A percentile compares a stretch with the other conserved stretches of the same genome.
phyloP scores from a whole-genome alignment of 2,797 vertebrate species.

The Decapterus maruadsi region DNA sequence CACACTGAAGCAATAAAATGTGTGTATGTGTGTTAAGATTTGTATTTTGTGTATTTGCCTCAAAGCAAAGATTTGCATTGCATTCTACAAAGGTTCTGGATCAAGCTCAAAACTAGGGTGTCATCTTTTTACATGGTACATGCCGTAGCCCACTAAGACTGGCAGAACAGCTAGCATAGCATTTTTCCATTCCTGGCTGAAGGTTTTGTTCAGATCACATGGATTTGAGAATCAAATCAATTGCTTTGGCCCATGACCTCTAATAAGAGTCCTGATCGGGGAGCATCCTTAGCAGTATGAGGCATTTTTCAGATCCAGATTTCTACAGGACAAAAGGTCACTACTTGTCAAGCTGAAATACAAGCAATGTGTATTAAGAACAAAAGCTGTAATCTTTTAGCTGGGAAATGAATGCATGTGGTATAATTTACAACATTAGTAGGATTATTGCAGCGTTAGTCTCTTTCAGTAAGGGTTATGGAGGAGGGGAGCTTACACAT shows the following conservation, averaged over 20 bases:
- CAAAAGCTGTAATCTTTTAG: not conserved
- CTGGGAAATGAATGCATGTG: not conserved
- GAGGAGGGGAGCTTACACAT: not conserved
- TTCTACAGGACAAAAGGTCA: not conserved
- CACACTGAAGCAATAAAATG: not conserved
- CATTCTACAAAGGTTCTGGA: constrained; percentile 21
- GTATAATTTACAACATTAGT: constrained; percentile 1
- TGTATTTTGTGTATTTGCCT: constrained; percentile 12
- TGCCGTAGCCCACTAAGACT: not conserved
- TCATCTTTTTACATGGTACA: constrained; percentile 20
- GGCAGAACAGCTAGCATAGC: not conserved
- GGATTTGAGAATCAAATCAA: not conserved
- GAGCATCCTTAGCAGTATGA: not conserved
- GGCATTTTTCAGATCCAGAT: constrained; percentile 1
- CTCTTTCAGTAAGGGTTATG: not conserved
- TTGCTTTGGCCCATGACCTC: not conserved
- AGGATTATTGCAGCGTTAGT: not conserved
- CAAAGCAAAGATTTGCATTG: constrained; percentile 22
- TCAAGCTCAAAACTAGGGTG: constrained; percentile 6
- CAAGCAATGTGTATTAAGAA: not conserved
- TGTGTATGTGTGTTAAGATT: not conserved
- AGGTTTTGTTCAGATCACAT: not conserved
- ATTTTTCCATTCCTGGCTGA: not conserved
- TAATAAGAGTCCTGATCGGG: constrained; percentile 1
- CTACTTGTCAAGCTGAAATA: not conserved